Conservation (phyloP, 2,797 vertebrate genomes). For the Molossus alvarezi region DNA sequence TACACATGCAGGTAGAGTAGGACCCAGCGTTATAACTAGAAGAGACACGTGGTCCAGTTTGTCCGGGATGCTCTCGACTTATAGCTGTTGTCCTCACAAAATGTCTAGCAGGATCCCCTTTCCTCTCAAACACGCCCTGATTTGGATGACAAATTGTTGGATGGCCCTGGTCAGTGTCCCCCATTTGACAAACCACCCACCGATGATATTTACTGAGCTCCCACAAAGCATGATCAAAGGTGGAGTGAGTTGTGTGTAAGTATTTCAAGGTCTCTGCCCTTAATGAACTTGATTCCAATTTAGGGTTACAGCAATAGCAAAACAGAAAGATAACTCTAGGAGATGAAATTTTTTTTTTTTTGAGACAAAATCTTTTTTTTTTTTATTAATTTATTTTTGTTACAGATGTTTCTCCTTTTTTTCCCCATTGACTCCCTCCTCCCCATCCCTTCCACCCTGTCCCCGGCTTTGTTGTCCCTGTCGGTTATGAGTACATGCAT, state of each 20-base stretch:
- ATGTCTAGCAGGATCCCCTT: not conserved
- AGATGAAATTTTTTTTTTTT: not conserved
- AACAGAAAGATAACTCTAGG: not conserved
- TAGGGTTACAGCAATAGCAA: not conserved
- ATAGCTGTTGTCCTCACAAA: not conserved
- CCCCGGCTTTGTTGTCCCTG: no score
- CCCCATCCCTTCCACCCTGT: no score
- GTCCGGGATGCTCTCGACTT: not conserved
- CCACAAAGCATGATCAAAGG: not conserved
- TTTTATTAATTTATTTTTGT: no score
- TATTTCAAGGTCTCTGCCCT: slow-evolving; percentile 5
- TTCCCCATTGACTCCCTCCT: no score
- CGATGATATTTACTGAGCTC: not conserved
- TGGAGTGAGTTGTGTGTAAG: not conserved
- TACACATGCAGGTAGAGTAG: not conserved
- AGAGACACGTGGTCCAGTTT: not conserved
- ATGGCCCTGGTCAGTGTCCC: not conserved
- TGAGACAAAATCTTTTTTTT: not conserved
- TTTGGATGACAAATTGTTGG: not conserved
- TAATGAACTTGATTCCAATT: not conserved
- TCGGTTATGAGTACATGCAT: no score
- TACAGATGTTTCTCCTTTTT: no score
- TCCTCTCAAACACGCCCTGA: not conserved
- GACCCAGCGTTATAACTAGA: not conserved
- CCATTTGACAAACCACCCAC: not conserved